Base-by-base conservation (phyloP, 2,888 invertebrate species). In the Celastrina argiolus region DNA sequence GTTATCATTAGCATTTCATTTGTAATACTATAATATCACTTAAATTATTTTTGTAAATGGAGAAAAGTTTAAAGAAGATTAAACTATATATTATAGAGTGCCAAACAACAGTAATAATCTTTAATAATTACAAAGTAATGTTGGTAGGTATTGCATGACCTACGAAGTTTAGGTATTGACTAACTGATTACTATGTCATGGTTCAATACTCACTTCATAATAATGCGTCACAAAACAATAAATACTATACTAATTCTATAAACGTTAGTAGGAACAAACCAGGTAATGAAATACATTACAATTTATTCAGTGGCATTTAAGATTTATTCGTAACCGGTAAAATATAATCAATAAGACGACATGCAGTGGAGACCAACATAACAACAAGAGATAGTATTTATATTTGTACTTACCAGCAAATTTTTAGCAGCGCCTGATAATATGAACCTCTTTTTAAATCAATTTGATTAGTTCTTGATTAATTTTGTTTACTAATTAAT, bases 371-470 rank as follows among this genome's bases (percentile, higher is more conserved):
- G 14, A 26, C n/a, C 31, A 2, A 8, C 10, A 64, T 10, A 56
- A 8, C 2, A 41, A 31, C n/a, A 31, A 28, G 16, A 31, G 41
- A 14, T 59, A 42, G 12, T 12, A 51, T 10, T 12, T 42, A 41
- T 41, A 66, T 12, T 42, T 5, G 14, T 14, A 66, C 56, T 56
- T 64, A 64, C 56, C 42, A 16, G 18, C 7, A 42, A 66, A 66
- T 31, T 66, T 31, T 10, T 31, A 42, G 39, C 28, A 22, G 22
- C 18, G 12, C n/a, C 22, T 58, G 36, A 36, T 22, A 61, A 14
- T 2, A 10, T 34, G 1, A 0, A 18, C 36, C 22, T 7, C 22
- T 4, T 34, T 14, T 10, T 6, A 10, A 18, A 18, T 18, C 6
- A 39, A 26, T 14, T 12, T 5, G 22, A 39, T 6, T 22, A 39